Conservation (phyloP, 2,797 vertebrate species). For the Manis javanica region DNA sequence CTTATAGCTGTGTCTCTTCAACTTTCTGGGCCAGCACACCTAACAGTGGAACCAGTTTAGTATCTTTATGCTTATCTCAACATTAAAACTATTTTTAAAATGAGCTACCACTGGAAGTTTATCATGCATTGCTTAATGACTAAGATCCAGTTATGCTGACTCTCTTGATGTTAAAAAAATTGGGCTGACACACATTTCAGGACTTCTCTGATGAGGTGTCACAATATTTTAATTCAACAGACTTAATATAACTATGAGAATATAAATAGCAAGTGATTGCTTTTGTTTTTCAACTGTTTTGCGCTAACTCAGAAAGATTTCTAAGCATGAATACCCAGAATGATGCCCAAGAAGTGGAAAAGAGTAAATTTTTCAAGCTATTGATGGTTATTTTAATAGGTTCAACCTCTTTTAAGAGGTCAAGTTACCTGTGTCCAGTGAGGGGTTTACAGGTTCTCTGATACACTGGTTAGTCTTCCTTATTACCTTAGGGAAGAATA, state of each 20-base stretch:
- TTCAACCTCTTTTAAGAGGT: background rate
- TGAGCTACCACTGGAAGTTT: background rate
- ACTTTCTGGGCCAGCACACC: background rate
- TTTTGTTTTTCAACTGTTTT: constrained; percentile 21
- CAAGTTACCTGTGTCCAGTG: background rate
- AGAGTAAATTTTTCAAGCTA: background rate
- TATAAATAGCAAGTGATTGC: background rate
- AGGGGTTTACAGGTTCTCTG: background rate
- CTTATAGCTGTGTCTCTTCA: background rate
- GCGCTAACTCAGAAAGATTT: background rate
- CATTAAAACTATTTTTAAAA: constrained; percentile 3
- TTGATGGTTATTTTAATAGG: constrained; percentile 8
- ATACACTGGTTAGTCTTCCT: background rate
- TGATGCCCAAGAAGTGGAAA: background rate
- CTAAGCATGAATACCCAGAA: background rate
- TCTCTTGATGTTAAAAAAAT: background rate
- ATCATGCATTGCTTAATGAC: background rate
- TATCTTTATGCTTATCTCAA: constrained; percentile 23
- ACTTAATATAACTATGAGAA: constrained; percentile 20
- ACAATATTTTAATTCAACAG: constrained; percentile 17
- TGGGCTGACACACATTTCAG: background rate
- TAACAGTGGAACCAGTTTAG: background rate
- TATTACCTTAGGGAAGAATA: background rate
- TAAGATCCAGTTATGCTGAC: background rate
- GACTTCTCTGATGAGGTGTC: background rate